phyloP scores from a whole-genome alignment of 2,113 vertebrate species.

The Apteryx owenii region DNA sequence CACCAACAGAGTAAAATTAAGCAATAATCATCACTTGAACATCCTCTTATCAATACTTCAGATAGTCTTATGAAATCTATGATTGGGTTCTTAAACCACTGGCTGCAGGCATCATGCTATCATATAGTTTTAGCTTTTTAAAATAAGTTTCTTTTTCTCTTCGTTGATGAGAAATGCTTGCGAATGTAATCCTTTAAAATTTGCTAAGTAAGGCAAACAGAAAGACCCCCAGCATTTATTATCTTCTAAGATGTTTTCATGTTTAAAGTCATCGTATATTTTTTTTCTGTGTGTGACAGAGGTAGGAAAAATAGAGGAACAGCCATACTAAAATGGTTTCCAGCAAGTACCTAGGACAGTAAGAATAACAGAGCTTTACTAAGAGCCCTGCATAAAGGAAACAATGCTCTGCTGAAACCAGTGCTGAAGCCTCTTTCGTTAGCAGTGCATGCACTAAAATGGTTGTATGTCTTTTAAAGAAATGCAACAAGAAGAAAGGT shows the following conservation, averaged over 20 bases:
- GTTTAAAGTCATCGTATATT: neutral
- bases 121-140: neutral
- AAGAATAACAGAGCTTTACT: neutral
- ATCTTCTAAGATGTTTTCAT: neutral
- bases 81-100: neutral
- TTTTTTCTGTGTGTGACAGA: too few relatives aligned
- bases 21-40: neutral
- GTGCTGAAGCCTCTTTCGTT: neutral
- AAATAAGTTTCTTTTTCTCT: neutral
- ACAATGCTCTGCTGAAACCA: neutral
- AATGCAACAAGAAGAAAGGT: neutral
- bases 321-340: neutral
- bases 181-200: neutral
- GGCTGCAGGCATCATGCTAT: neutral
- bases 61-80: neutral
- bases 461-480: neutral
- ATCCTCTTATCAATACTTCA: neutral
- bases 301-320: neutral
- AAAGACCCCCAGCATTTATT: neutral
- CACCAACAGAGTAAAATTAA: neutral
- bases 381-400: neutral
- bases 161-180: neutral
- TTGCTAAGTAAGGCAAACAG: neutral
- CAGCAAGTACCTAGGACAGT: neutral
- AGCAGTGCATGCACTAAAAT: neutral